Evolutionary conservation across 2,797 vertebrate species (phyloP).

Genomic region (Sarcophilus harrisii): DNA sequence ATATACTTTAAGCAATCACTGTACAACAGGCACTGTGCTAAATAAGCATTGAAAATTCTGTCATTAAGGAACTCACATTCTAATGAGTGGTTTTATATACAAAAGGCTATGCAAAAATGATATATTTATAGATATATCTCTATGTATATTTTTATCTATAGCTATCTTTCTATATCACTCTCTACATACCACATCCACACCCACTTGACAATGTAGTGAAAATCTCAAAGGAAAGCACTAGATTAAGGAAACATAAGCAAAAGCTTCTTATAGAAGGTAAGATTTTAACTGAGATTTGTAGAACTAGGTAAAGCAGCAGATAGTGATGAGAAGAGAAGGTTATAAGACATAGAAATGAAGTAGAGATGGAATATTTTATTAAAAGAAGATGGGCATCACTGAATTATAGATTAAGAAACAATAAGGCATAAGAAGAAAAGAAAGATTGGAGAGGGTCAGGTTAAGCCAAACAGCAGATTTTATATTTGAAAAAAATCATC

Average conservation of each 20-base stretch:
- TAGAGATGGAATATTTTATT: not conserved
- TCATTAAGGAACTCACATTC: too few relatives aligned
- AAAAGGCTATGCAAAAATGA: too few relatives aligned
- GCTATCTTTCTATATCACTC: too few relatives aligned
- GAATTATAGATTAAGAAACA: not conserved
- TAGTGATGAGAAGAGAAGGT: not conserved
- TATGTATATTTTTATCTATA: too few relatives aligned
- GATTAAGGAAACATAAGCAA: not conserved
- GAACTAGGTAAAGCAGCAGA: not conserved
- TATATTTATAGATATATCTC: too few relatives aligned
- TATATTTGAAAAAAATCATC: not conserved
- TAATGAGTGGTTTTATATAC: too few relatives aligned
- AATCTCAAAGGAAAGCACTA: not conserved
- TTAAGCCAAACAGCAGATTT: not conserved
- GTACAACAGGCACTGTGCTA: not conserved
- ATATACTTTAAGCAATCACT: not conserved
- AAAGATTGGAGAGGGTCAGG: not conserved
- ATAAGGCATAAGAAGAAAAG: not conserved
- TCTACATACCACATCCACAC: too few relatives aligned
- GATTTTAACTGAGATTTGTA: not conserved
- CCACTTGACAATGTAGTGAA: not conserved
- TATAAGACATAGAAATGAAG: not conserved
- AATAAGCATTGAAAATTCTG: not conserved
- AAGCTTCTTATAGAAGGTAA: not conserved
- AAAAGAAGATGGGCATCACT: not conserved